Evolutionary conservation across 2,797 vertebrate species (phyloP).

Genomic region (Euthynnus affinis): DNA sequence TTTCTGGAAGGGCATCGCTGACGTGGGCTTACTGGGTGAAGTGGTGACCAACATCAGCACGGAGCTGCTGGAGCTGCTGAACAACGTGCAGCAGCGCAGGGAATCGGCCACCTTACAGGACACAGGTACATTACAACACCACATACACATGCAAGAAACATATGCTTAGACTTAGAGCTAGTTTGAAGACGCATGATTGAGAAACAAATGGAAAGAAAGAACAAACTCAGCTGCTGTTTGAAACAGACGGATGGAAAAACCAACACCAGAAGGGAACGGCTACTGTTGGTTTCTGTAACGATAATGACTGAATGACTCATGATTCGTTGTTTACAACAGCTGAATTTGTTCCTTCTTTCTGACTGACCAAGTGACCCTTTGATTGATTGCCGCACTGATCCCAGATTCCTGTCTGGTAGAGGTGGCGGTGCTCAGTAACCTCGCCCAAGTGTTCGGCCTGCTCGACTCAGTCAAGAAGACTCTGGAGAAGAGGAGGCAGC

Average conservation of each 20-base stretch:
- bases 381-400: slow-evolving; percentile 77
- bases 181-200: not conserved
- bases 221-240: slow-evolving; percentile 56
- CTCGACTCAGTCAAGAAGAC: slow-evolving; percentile 95
- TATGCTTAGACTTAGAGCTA: not conserved
- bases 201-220: slow-evolving; percentile 49
- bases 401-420: slow-evolving; percentile 88
- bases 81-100: slow-evolving; percentile 91
- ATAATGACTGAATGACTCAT: not conserved
- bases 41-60: slow-evolving; percentile 97
- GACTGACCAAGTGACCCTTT: slow-evolving; percentile 67
- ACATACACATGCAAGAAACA: too few relatives aligned
- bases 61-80: slow-evolving; percentile 94
- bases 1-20: slow-evolving; percentile 99
- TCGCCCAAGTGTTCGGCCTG: slow-evolving; percentile 95
- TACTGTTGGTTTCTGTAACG: not conserved
- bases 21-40: slow-evolving; percentile 97
- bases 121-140: slow-evolving; percentile 85
- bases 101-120: slow-evolving; percentile 90
- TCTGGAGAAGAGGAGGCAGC: slow-evolving; percentile 90
- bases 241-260: slow-evolving; percentile 11
- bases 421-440: slow-evolving; percentile 95
- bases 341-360: slow-evolving; percentile 63
- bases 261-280: not conserved
- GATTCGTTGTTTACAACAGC: slow-evolving; percentile 23